These are phyloP conservation scores for Philhelius pedissequus DNA, from an alignment of 2,888 invertebrate species.

Conservation along the genomic window DNA sequence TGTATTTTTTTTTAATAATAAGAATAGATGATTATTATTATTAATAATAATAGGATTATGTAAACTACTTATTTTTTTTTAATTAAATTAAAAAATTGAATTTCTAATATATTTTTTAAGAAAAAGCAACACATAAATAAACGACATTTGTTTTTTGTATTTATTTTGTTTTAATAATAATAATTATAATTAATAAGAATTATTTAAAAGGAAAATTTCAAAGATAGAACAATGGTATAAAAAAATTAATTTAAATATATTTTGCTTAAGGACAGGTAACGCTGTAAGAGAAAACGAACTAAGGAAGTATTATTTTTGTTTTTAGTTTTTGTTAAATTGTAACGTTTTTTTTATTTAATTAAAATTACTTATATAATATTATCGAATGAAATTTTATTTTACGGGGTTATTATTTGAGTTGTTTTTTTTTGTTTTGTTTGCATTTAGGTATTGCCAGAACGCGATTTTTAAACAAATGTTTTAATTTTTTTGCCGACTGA, in stretches of 20 bases:
- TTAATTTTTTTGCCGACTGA: too few species aligned
- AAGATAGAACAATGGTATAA: constrained; percentile 64
- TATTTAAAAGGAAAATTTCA: constrained; percentile 53
- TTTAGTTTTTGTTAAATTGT: not conserved
- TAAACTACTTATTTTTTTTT: constrained; percentile 43
- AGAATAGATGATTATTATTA: constrained; percentile 17
- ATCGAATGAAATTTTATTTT: not conserved
- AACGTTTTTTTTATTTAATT: constrained; percentile 23
- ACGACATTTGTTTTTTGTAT: constrained; percentile 1
- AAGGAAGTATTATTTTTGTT: constrained; percentile 21
- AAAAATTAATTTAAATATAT: constrained; percentile 69
- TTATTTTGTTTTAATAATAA: constrained; percentile 16
- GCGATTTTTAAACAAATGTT: not conserved
- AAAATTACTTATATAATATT: not conserved
- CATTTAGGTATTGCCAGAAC: not conserved
- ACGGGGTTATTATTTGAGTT: not conserved
- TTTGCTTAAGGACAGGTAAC: constrained; percentile 69
- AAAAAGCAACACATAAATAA: constrained; percentile 65
- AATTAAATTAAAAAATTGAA: constrained; percentile 51
- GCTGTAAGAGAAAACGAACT: constrained; percentile 66
- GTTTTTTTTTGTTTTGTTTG: not conserved
- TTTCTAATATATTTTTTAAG: constrained; percentile 60
- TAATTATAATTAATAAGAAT: constrained; percentile 42
- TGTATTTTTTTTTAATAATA: constrained; percentile 29
- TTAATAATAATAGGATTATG: constrained; percentile 53